Conservation (phyloP, 2,797 vertebrate species). For the Gymnothorax reevesii region DNA sequence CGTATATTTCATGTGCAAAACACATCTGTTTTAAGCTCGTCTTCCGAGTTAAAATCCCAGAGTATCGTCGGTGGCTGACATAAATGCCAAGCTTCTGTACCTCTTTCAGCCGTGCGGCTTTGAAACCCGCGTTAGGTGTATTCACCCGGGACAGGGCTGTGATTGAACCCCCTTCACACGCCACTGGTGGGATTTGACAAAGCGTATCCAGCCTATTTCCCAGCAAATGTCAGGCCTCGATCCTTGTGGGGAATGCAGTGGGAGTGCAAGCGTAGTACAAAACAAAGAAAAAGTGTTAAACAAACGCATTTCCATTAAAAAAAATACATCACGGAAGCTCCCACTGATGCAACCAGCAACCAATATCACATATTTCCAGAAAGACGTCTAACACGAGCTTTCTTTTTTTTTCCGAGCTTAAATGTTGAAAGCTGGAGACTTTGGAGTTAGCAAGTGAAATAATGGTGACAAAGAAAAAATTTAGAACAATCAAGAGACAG, state of each 20-base stretch:
- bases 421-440: no score
- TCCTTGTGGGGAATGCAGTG: background rate
- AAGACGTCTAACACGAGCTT: background rate
- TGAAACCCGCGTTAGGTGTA: background rate
- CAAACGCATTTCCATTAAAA: constrained; percentile 1
- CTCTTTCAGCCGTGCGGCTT: background rate
- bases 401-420: background rate
- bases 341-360: background rate
- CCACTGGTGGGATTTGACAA: constrained; percentile 14
- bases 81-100: constrained; percentile 1
- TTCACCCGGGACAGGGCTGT: constrained; percentile 1
- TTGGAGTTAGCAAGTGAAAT: constrained; percentile 3
- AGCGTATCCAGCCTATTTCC: constrained; percentile 7
- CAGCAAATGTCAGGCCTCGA: constrained; percentile 14
- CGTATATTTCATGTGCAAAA: constrained; percentile 3
- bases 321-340: background rate
- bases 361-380: constrained; percentile 5
- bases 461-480: background rate
- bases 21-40: constrained; percentile 10
- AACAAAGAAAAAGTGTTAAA: constrained; percentile 11
- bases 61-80: background rate
- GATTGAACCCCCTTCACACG: background rate
- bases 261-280: background rate
- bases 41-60: background rate
- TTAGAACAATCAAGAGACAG: background rate